A percentile compares a stretch with the other conserved stretches of the same genome.
These are phyloP conservation scores for Oeneis ivallda DNA, from an alignment of 2,888 invertebrate genomes.

Conservation along the genomic window DNA sequence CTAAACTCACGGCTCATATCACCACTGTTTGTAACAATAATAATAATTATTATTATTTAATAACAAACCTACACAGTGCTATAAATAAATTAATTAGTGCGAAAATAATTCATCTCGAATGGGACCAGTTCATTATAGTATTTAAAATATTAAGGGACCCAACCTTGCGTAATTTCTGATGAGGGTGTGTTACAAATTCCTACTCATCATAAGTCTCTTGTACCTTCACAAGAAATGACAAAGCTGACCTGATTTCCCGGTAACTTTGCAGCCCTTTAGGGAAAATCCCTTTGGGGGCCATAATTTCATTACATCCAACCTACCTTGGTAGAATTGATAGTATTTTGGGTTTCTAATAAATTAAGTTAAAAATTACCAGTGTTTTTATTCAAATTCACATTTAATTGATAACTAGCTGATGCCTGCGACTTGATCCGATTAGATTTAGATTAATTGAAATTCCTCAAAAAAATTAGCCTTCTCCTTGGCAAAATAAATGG, in stretches of 20 bases:
- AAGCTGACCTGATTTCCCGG: constrained; percentile 45
- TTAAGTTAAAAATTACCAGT: not conserved
- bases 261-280: constrained; percentile 43
- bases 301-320: constrained; percentile 44
- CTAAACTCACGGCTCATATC: too few species aligned
- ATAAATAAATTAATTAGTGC: constrained; percentile 13
- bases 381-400: not conserved
- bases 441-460: too few species aligned
- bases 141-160: constrained; percentile 29
- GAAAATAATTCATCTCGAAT: constrained; percentile 18
- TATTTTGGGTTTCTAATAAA: constrained; percentile 46
- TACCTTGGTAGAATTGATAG: constrained; percentile 38
- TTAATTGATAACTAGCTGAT: not conserved
- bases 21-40: too few species aligned
- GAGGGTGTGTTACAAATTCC: constrained; percentile 40
- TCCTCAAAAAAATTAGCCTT: too few species aligned
- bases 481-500: too few species aligned
- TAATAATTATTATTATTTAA: too few species aligned
- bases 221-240: constrained; percentile 46
- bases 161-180: constrained; percentile 35
- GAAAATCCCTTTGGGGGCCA: constrained; percentile 39
- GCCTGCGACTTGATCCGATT: too few species aligned
- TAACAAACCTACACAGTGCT: not conserved
- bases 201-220: constrained; percentile 44
- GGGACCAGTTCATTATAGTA: constrained; percentile 32